Conservation (phyloP, 2,888 invertebrate species). For the Zaprionus bogoriensis region DNA sequence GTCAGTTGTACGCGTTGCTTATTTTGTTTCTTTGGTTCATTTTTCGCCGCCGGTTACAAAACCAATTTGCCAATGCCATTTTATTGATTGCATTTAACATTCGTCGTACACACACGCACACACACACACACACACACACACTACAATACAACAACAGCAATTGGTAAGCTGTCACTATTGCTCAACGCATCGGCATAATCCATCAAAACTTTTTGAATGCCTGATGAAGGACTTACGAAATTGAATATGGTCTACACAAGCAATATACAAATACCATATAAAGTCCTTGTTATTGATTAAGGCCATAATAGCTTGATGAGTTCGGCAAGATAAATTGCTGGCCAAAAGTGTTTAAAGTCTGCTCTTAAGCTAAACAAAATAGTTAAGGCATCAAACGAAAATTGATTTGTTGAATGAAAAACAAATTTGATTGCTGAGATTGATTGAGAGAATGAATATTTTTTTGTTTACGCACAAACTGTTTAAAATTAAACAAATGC, state of each 20-base stretch:
- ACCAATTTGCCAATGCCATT: slow-evolving; percentile 63
- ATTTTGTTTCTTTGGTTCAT: slow-evolving; percentile 27
- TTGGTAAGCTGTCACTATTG: slow-evolving; percentile 25
- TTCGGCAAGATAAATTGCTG: neutral
- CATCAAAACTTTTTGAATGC: slow-evolving; percentile 16
- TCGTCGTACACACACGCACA: slow-evolving; percentile 13
- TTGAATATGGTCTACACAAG: neutral
- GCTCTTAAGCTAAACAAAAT: neutral
- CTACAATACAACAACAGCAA: neutral
- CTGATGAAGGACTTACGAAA: neutral
- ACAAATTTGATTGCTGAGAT: too few relatives aligned
- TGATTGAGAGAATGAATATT: neutral
- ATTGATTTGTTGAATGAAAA: neutral
- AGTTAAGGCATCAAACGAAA: neutral
- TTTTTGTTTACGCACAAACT: neutral
- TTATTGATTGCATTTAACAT: slow-evolving; percentile 63
- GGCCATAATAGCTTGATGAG: neutral
- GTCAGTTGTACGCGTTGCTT: slow-evolving; percentile 26
- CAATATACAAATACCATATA: neutral
- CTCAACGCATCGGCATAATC: slow-evolving; percentile 23
- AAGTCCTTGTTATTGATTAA: neutral
- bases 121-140: neutral
- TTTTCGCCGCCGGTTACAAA: slow-evolving; percentile 45
- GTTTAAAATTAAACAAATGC: neutral
- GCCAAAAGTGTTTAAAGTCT: neutral